Percentiles rank a stretch among this genome's conserved stretches.
Evolutionary conservation across 1,140 invertebrate species (phyloP).

Genomic region (Drosophila truncata): DNA sequence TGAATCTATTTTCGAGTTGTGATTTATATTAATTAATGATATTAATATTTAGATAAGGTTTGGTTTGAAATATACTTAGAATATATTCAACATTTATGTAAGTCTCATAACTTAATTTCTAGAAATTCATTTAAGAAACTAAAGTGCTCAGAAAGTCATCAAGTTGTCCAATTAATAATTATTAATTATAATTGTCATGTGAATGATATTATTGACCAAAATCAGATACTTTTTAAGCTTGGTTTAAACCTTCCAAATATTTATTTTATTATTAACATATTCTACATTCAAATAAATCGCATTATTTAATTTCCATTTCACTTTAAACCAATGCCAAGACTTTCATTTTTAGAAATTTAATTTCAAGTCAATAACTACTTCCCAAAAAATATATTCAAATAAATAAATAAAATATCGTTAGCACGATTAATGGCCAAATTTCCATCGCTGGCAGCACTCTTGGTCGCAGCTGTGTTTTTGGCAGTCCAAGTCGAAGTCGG

Average conservation of each 20-base stretch:
- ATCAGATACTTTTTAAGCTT: too few species aligned
- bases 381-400: constrained; percentile 8
- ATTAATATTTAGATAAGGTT: too few species aligned
- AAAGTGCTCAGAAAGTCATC: background rate
- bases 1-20: background rate
- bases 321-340: background rate
- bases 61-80: background rate
- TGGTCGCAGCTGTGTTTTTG: constrained; percentile 47
- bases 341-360: constrained; percentile 14
- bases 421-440: constrained; percentile 25
- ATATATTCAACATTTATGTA: background rate
- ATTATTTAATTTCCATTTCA: background rate
- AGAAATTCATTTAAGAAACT: background rate
- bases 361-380: background rate
- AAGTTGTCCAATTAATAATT: too few species aligned
- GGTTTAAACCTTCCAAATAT: too few species aligned
- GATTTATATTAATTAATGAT: background rate
- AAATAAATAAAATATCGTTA: constrained; percentile 42
- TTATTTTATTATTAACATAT: too few species aligned
- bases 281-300: too few species aligned
- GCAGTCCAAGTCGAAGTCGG: constrained; percentile 24
- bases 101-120: background rate
- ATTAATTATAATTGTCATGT: too few species aligned
- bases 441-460: constrained; percentile 31
- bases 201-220: too few species aligned